A percentile compares a stretch with the other conserved stretches of the same genome.
Conservation (phyloP, 2,888 invertebrate species). For the Orchestes rusci region DNA sequence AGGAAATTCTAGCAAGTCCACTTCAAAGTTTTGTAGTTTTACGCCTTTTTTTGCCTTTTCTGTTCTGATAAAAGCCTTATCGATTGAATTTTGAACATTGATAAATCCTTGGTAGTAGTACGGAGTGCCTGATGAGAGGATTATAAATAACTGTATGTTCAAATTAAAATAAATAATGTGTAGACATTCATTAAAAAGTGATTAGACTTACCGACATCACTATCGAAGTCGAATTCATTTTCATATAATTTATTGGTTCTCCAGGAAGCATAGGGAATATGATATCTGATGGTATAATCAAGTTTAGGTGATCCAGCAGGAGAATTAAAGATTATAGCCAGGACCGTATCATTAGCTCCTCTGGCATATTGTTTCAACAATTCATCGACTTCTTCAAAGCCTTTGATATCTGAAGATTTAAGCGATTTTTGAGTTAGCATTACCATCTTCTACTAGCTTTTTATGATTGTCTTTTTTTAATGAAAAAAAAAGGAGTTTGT, state of each 20-base stretch:
- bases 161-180: too few relatives aligned
- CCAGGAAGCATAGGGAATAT: constrained; percentile 31
- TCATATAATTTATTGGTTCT: constrained; percentile 30
- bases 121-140: too few relatives aligned
- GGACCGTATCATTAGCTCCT: constrained; percentile 28
- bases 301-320: constrained; percentile 28
- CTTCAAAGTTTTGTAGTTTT: constrained; percentile 23
- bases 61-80: constrained; percentile 48
- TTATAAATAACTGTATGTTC: too few relatives aligned
- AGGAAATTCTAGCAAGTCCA: constrained; percentile 51
- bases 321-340: constrained; percentile 35
- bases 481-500: too few relatives aligned
- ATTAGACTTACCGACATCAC: constrained; percentile 20
- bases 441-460: too few relatives aligned
- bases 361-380: constrained; percentile 31
- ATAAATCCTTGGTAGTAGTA: constrained; percentile 47
- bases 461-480: too few relatives aligned
- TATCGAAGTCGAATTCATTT: constrained; percentile 13
- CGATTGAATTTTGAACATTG: constrained; percentile 53
- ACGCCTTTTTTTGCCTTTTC: constrained; percentile 9
- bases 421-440: too few relatives aligned
- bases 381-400: constrained; percentile 31
- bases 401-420: constrained; percentile 33
- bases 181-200: background rate
- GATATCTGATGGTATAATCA: constrained; percentile 35